Evolutionary conservation across 2,797 vertebrate species (phyloP), one percentile per base, ranked within the genome.

Genomic region (Tadarida brasiliensis): DNA sequence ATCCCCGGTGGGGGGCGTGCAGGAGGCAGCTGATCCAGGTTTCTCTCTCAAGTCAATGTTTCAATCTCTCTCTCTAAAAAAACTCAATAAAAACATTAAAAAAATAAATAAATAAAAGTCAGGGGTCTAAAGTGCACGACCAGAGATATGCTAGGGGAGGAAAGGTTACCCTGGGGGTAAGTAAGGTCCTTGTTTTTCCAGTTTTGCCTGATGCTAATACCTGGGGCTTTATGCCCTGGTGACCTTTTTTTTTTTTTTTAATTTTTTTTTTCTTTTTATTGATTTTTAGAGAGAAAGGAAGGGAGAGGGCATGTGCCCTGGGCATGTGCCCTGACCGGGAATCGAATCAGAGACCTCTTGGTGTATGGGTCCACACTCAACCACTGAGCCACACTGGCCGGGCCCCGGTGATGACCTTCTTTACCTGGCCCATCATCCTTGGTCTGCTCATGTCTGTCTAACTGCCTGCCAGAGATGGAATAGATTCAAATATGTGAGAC

Each of bases 401-500:
- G 39, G 39, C 39, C 39, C 39, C 7, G 39, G 39, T 76, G 74
- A 76, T 76, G 74, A 76, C 74, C 30, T n/a, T 33, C 17, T 33
- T 17, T 54, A 22, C 74, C 74, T 22, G 74, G 74, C 30, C 49
- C 74, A 20, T 54, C 49, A 5, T 22, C 74, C 17, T 22, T n/a
- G 74, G 30, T 76, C 30, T 12, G 30, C 49, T 54, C 73, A 67
- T 14, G 3, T n/a, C 28, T 76, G 28, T 22, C 49, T 54, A 12
- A 54, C 30, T 51, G 49, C 49, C 17, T 30, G 54, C 47, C 49
- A 54, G 47, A 19, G 49, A 91, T 73, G 93, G 84, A 95, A 95
- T 85, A 12, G 70, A 49, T 91, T 93, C 82, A 94, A 81, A 71
- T 80, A 54, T 90, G 26, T 47, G 83, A 95, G 93, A 95, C 83